phyloP scores from a whole-genome alignment of 2,888 invertebrate genomes.

The Lumbricus terrestris region DNA sequence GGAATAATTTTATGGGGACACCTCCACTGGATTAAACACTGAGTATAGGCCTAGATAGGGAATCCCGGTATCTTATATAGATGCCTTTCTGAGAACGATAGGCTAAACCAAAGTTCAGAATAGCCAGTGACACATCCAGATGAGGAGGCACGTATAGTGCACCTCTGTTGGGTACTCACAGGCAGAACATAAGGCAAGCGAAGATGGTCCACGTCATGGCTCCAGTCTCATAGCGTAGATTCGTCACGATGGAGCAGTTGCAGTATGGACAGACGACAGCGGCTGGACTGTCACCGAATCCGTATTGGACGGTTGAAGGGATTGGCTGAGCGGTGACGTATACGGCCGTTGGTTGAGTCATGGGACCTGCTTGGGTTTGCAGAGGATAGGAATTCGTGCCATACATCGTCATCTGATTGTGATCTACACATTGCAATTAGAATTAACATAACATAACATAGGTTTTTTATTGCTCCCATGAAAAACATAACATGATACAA shows the following conservation, averaged over 20 bases:
- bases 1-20: too few relatives aligned
- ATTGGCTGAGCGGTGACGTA: background rate
- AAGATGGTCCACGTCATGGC: slow-evolving; percentile 5
- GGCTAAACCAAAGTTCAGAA: too few relatives aligned
- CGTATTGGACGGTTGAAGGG: background rate
- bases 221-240: background rate
- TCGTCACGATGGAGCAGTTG: background rate
- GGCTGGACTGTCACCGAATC: background rate
- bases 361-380: background rate
- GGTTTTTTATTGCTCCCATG: too few relatives aligned
- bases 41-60: too few relatives aligned
- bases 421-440: background rate
- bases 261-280: background rate
- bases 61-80: too few relatives aligned
- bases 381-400: background rate
- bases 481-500: too few relatives aligned
- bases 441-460: too few relatives aligned
- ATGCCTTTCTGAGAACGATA: too few relatives aligned
- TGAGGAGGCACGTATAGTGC: background rate
- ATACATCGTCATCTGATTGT: background rate
- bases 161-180: background rate
- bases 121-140: too few relatives aligned
- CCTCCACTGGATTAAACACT: too few relatives aligned
- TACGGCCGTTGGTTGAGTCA: background rate
- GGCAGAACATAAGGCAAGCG: background rate